phyloP scores from a whole-genome alignment of 2,888 invertebrate genomes.

The Acanthococcus lagerstroemiae region DNA sequence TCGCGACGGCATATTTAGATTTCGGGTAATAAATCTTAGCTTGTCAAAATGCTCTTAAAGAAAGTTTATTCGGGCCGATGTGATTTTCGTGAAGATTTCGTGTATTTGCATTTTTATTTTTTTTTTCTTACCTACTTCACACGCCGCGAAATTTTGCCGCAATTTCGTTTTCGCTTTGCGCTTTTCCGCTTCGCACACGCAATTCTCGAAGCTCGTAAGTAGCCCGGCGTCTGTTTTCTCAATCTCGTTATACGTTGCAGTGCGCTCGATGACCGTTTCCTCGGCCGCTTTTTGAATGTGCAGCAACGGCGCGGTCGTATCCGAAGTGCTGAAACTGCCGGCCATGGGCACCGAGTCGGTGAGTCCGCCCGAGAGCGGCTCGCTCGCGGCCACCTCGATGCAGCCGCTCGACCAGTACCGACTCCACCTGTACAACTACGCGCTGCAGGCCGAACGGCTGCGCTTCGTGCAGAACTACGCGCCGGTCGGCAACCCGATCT shows the following conservation, averaged over 20 bases:
- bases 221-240: background rate
- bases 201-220: background rate
- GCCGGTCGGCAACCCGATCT: slow-evolving; percentile 32
- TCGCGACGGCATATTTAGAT: slow-evolving; percentile 25
- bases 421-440: slow-evolving; percentile 39
- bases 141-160: no score
- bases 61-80: slow-evolving; percentile 16
- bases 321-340: background rate
- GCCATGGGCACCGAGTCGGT: background rate
- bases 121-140: background rate
- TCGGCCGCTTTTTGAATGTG: background rate
- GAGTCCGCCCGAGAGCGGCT: background rate
- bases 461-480: slow-evolving; percentile 35
- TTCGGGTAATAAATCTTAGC: slow-evolving; percentile 25
- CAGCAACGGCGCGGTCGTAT: background rate
- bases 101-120: background rate
- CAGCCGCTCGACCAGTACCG: slow-evolving; percentile 37
- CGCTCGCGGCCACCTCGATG: background rate
- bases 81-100: slow-evolving; percentile 2
- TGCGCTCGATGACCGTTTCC: background rate
- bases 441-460: slow-evolving; percentile 39
- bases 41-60: slow-evolving; percentile 24
- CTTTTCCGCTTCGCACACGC: background rate
- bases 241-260: background rate
- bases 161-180: no score